Evolutionary conservation across 1,140 invertebrate genomes (phyloP).

Genomic region (Micrasema minimum): DNA sequence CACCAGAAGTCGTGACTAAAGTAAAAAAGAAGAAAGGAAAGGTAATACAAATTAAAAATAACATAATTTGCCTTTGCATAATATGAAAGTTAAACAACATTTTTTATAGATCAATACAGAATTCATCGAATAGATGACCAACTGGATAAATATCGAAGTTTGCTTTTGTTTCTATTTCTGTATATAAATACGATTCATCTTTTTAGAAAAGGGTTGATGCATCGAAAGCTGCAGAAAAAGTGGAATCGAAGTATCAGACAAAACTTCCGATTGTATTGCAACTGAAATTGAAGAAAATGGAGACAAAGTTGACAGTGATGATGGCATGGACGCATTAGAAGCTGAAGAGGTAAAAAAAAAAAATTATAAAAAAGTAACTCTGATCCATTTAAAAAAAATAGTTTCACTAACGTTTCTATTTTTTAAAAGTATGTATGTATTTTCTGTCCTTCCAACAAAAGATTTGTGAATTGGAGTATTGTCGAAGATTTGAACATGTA

Average conservation of each 20-base stretch:
- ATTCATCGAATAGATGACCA: no score
- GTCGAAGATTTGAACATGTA: no score
- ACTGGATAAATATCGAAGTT: no score
- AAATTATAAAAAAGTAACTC: neutral
- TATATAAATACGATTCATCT: no score
- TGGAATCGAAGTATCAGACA: constrained; percentile 43
- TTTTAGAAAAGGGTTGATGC: constrained; percentile 49
- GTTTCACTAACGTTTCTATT: neutral
- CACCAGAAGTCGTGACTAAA: constrained; percentile 54
- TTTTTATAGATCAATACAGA: no score
- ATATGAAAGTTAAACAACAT: no score
- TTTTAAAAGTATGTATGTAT: neutral
- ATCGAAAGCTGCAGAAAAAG: constrained; percentile 48
- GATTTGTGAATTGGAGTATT: neutral
- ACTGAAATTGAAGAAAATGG: constrained; percentile 50
- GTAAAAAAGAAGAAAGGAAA: constrained; percentile 61
- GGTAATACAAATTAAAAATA: constrained; percentile 31
- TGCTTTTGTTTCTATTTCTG: no score
- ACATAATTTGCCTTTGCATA: neutral
- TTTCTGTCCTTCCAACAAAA: neutral
- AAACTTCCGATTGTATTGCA: constrained; percentile 41
- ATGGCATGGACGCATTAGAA: constrained; percentile 47
- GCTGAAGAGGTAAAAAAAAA: constrained; percentile 45
- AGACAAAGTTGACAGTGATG: constrained; percentile 53
- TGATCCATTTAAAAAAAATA: no score